Base-by-base conservation (phyloP, 2,797 vertebrate species). In the Bradypodion pumilum region DNA sequence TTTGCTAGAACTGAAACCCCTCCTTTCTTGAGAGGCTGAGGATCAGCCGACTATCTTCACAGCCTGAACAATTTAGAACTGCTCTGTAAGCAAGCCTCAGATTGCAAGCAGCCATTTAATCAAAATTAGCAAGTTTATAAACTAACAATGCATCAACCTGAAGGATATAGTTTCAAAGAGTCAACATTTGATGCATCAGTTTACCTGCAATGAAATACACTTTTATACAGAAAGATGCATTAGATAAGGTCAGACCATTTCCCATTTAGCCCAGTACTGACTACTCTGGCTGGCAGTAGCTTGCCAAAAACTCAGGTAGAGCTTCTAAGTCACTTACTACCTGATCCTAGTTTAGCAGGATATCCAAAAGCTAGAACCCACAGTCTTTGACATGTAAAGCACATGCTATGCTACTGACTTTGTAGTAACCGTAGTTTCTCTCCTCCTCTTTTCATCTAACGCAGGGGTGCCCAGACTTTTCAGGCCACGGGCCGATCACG, bases 111-210 rank as follows among this genome's bases (percentile, higher is more conserved):
- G 5, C 5, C 62, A 59, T 83, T 88, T 66, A 0, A 9, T 82
- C 42, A 87, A 37, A 88, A 37, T 3, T 12, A 70, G 56, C 37
- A 46, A 16, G 85, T 3, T 42, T 80, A 82, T 68, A 32, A 52
- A 0, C 49, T 21, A 80, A 2, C 66, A 60, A 27, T 56, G 40
- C 13, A 35, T 29, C 68, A 68, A 40, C 23, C n/a, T 68, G 46
- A 56, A 46, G n/a, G 6, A 42, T 5, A 81, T 16, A 8, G 60
- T 74, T 10, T 74, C 25, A 63, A 46, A 40, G 8, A 29, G 5
- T 52, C 66, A 73, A 84, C 56, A 49, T 4, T 73, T 70, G 15
- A 70, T 70, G 70, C 52, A 46, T 9, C 23, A 66, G 23, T 27
- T 80, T 37, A 19, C 46, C 59, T 65, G 52, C 35, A 40, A 49